Conservation (phyloP, 2,797 vertebrate genomes). For the Anguilla marmorata region DNA sequence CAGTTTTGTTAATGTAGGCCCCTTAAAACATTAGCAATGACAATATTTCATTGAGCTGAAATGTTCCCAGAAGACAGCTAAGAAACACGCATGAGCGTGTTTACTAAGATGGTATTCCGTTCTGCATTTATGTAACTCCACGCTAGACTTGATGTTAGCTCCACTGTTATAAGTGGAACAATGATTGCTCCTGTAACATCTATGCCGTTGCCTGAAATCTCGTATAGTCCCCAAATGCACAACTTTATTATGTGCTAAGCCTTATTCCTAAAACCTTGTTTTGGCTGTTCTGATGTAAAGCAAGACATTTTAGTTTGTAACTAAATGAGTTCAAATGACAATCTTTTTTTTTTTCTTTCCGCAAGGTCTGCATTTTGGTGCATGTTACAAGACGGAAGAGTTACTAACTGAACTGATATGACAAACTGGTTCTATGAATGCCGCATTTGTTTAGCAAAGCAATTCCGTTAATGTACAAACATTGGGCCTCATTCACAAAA, state of each 20-base stretch:
- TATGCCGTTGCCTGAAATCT: conserved; percentile 62
- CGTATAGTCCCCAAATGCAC: conserved; percentile 61
- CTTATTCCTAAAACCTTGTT: conserved; percentile 74
- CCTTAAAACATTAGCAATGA: no score
- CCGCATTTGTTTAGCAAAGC: background rate
- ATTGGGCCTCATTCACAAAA: no score
- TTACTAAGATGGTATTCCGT: background rate
- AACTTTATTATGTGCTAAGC: conserved; percentile 70
- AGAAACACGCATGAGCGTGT: background rate
- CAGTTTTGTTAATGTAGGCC: no score
- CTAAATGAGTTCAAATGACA: conserved; percentile 76
- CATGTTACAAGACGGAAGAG: conserved; percentile 65
- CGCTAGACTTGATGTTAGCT: no score
- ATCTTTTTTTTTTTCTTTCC: conserved; percentile 47
- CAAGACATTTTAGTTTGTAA: conserved; percentile 63
- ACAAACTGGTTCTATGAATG: conserved; percentile 60
- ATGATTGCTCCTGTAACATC: conserved; percentile 65
- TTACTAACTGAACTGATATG: conserved; percentile 77
- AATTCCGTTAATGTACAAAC: background rate
- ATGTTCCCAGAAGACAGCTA: background rate
- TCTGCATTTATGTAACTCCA: background rate
- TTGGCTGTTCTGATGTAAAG: conserved; percentile 71
- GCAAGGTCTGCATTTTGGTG: conserved; percentile 66
- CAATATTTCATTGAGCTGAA: background rate
- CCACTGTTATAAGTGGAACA: conserved; percentile 44